A percentile compares a stretch with the other conserved stretches of the same genome.
Evolutionary conservation across 2,888 invertebrate genomes (phyloP).

Genomic region (Elgonia sp.): DNA sequence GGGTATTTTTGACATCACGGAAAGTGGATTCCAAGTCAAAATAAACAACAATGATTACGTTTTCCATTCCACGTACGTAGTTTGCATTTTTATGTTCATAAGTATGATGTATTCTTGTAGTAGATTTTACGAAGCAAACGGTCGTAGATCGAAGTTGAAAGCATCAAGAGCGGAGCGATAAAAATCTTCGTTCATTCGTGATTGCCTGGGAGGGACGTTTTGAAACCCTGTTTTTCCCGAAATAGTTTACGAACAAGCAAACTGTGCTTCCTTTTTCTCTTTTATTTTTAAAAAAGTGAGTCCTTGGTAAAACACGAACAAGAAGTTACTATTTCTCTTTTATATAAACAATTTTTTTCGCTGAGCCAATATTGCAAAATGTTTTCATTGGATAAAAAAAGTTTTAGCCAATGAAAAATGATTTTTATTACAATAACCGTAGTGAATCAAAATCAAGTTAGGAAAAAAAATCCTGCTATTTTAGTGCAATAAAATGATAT

Average conservation of each 20-base stretch:
- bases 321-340: background rate
- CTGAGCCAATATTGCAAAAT: conserved; percentile 12
- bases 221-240: conserved; percentile 37
- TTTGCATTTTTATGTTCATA: conserved; percentile 64
- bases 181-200: conserved; percentile 74
- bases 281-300: no score
- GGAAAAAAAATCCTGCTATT: conserved; percentile 39
- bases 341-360: conserved; percentile 1
- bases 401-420: conserved; percentile 26
- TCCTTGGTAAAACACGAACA: background rate
- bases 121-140: conserved; percentile 65
- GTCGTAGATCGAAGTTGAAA: conserved; percentile 67
- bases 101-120: conserved; percentile 65
- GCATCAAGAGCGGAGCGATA: conserved; percentile 70
- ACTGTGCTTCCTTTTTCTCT: conserved; percentile 19
- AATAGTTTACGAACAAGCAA: conserved; percentile 53
- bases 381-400: conserved; percentile 9
- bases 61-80: conserved; percentile 40
- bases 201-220: conserved; percentile 71
- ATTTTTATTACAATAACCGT: conserved; percentile 36
- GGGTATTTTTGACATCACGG: background rate
- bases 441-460: conserved; percentile 50
- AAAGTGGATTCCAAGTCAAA: conserved; percentile 21
- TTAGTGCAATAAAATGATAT: conserved; percentile 17
- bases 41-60: conserved; percentile 13